These are phyloP conservation scores for Chloromyia formosa DNA, from an alignment of 2,888 invertebrate genomes.

Conservation along the genomic window DNA sequence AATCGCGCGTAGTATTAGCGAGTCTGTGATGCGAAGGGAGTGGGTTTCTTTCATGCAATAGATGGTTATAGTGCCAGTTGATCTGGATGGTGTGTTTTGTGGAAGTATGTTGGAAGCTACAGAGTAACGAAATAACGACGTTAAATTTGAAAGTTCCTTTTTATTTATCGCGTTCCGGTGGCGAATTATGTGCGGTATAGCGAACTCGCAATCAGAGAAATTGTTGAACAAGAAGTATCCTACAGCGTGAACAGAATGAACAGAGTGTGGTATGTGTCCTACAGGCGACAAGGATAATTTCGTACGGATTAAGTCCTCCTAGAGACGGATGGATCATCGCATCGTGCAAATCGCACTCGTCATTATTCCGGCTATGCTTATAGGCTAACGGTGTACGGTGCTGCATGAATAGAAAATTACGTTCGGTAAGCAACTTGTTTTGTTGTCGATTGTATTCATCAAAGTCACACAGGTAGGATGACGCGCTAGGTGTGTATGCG, in stretches of 20 bases:
- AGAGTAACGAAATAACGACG: conserved; percentile 8
- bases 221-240: background rate
- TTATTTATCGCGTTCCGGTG: too few relatives aligned
- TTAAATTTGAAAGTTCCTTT: conserved; percentile 7
- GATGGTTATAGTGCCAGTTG: background rate
- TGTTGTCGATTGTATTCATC: conserved; percentile 16
- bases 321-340: conserved; percentile 35
- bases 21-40: conserved; percentile 4
- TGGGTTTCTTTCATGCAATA: background rate
- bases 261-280: conserved; percentile 26
- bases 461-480: background rate
- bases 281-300: conserved; percentile 38
- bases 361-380: conserved; percentile 14
- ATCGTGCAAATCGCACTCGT: background rate
- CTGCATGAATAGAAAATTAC: conserved; percentile 35
- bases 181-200: too few relatives aligned
- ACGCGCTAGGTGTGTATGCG: too few relatives aligned
- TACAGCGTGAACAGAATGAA: conserved; percentile 27
- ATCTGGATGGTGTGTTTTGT: conserved; percentile 7
- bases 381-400: conserved; percentile 16
- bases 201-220: background rate
- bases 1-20: background rate
- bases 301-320: conserved; percentile 32
- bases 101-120: background rate
- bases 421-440: conserved; percentile 30